phyloP scores from a whole-genome alignment of 2,888 invertebrate species.

The Callinectes sapidus region DNA sequence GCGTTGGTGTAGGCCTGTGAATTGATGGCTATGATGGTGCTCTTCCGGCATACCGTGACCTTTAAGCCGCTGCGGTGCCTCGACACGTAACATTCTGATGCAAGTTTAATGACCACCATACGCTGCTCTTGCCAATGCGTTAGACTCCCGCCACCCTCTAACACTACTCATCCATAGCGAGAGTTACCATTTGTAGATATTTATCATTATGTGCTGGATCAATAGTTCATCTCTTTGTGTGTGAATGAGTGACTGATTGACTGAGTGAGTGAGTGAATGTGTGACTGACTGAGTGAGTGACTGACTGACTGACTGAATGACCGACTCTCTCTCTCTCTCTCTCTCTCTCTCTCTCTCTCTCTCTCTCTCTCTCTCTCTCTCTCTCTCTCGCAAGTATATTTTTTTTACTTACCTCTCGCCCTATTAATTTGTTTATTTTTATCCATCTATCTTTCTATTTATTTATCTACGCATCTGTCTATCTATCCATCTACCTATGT shows the following conservation, averaged over 20 bases:
- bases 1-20: not conserved
- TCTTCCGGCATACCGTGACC: not conserved
- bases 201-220: not conserved
- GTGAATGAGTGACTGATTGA: too few species aligned
- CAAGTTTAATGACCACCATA: not conserved
- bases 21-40: not conserved
- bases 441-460: too few species aligned
- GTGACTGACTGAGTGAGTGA: too few species aligned
- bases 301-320: not conserved
- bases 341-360: slow-evolving; percentile 9
- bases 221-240: not conserved
- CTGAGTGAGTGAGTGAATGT: not conserved
- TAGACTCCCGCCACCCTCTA: too few species aligned
- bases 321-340: not conserved
- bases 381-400: not conserved
- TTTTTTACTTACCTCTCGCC: too few species aligned
- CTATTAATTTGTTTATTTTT: too few species aligned
- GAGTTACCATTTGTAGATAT: not conserved
- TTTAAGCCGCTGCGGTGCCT: not conserved
- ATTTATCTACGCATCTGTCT: too few species aligned
- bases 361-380: slow-evolving; percentile 15
- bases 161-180: not conserved
- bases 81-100: not conserved
- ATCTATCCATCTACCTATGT: too few species aligned
- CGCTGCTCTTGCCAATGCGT: not conserved